Percentiles rank a stretch among this genome's conserved stretches.
These are phyloP conservation scores for Cryptocheilus praepositus DNA, from an alignment of 2,888 invertebrate species.

Conservation along the genomic window DNA sequence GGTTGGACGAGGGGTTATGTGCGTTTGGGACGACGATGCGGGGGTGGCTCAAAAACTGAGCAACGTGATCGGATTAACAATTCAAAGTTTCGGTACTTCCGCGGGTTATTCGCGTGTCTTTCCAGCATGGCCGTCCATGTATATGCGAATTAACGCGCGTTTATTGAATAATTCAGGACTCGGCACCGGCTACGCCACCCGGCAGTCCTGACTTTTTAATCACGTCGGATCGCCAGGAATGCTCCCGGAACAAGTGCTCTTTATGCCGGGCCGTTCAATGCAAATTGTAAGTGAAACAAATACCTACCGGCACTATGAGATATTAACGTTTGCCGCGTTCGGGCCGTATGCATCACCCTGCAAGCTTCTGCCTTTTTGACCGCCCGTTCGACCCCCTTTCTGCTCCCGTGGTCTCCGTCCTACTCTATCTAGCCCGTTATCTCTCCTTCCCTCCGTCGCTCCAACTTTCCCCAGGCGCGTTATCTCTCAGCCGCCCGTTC, in stretches of 20 bases:
- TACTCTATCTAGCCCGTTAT: neutral
- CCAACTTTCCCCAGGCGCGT: neutral
- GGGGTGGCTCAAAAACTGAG: conserved; percentile 20
- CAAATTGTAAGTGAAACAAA: conserved; percentile 45
- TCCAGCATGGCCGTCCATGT: conserved; percentile 24
- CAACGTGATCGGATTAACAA: conserved; percentile 44
- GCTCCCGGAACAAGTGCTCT: conserved; percentile 36
- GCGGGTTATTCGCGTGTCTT: conserved; percentile 35
- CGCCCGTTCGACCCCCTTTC: neutral
- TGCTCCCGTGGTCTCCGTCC: neutral
- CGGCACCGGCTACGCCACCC: conserved; percentile 25
- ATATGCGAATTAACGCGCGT: conserved; percentile 54
- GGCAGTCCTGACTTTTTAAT: conserved; percentile 21
- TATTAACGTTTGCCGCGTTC: conserved; percentile 6
- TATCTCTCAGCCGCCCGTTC: neutral
- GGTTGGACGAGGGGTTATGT: neutral
- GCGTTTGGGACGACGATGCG: neutral
- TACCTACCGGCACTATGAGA: conserved; percentile 14
- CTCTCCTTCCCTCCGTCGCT: neutral
- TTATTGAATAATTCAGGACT: conserved; percentile 53
- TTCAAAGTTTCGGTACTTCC: conserved; percentile 46
- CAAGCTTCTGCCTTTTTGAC: neutral
- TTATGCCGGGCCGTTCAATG: conserved; percentile 40
- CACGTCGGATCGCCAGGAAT: conserved; percentile 42
- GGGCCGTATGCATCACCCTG: neutral